Base-by-base conservation (phyloP, 2,113 vertebrate species). In the Engystomops pustulosus region DNA sequence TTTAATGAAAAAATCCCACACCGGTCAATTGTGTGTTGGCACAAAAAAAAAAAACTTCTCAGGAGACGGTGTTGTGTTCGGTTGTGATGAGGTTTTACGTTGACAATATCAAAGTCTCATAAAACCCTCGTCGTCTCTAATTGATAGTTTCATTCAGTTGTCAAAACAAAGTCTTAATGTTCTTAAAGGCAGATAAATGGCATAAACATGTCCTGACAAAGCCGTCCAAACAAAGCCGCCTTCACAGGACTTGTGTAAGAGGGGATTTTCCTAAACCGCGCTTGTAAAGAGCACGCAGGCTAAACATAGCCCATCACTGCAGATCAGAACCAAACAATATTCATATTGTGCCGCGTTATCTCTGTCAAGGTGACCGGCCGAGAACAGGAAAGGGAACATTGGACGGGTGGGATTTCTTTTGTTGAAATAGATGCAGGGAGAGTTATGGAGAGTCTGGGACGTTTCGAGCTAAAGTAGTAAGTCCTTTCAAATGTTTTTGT, bases 101-200 rank as follows among this genome's bases (percentile, higher is more conserved):
- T n/a, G n/a, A n/a, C n/a, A n/a, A n/a, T n/a, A n/a, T 8, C 38
- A 4, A 4, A 41, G 27, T 65, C 4, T 9, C n/a, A 2, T 27
- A 55, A 32, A 34, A 17, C 25, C 38, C 27, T 41, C 58, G 36
- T 69, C 51, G 68, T 53, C 62, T 53, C 1, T 80, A 69, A 81
- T 69, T 81, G 18, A 44, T 15, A 27, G 65, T 67, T 81, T 70
- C 65, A 25, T 81, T 49, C 27, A 81, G 79, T 69, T 81, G 79
- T 81, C 79, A 81, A 81, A 81, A 68, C 79, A 69, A 70, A 81
- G 27, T 47, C 3, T 9, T 69, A 47, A 81, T 81, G 55, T 79
- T 79, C 25, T 23, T 30, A 60, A 62, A 62, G 55, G 44, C 36
- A 80, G 38, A 65, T 67, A 80, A 80, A 80, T 67, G 34, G 36